Evolutionary conservation across 2,797 vertebrate genomes (phyloP), one percentile per base, ranked within the genome.

Genomic region (Ctenochaetus hawaiiensis): DNA sequence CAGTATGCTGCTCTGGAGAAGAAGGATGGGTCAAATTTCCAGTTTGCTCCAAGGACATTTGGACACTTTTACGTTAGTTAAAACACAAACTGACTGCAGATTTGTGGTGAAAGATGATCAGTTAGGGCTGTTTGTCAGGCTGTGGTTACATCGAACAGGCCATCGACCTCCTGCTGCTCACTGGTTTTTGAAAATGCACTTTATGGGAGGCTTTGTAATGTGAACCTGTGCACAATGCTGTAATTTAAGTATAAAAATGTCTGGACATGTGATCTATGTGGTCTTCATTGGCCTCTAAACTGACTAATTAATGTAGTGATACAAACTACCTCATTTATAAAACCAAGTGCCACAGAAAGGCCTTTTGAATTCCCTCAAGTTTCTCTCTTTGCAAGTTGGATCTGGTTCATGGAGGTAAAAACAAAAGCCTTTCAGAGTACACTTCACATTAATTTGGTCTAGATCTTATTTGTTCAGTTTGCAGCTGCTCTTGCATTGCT

Each of bases 21-120:
- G 74, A 88, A 60, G 30, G 54, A 87, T 75, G 52, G 75, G 71
- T 86, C 84, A 84, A 69, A 84, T 83, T 84, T 83, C 74, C 83
- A 80, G 43, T 86, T 56, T 77, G 75, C 34, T 65, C 58, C 90
- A 87, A 91, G 84, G 84, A 77, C 87, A 39, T 73, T 41, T 77
- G 48, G 67, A 61, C 69, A 54, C 56, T 75, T 87, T 43, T 23
- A 58, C 73, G 71, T 80, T 44, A 78, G 70, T 85, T 84, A 49
- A 81, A 79, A 79, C 34, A 39, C 67, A 67, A 85, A 69, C 26
- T 70, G 67, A 44, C 80, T 54, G 54, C 56, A 18, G 56, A 53
- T 72, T 75, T 39, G 12, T 26, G 17, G 26, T 81, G 72, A 82
- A 70, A 87, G 88, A 89, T 61, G 47, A 77, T 54, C 59, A 45